phyloP scores from a whole-genome alignment of 2,888 invertebrate genomes.

The Polyploca ridens region DNA sequence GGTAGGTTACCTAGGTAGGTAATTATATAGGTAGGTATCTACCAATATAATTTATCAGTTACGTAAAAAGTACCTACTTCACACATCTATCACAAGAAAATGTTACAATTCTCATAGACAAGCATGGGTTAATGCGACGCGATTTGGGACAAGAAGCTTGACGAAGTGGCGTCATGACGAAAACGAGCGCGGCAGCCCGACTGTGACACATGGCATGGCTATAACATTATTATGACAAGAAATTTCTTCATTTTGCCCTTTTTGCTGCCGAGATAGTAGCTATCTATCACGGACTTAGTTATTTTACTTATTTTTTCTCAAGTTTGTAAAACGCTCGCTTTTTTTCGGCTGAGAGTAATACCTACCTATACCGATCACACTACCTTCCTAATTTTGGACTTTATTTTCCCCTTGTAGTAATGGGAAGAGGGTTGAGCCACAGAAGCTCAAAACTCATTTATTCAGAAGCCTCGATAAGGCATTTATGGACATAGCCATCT shows the following conservation, averaged over 20 bases:
- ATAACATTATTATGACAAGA: slow-evolving; percentile 66
- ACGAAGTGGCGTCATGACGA: slow-evolving; percentile 54
- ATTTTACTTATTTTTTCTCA: slow-evolving; percentile 27
- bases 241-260: slow-evolving; percentile 66
- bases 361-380: not conserved
- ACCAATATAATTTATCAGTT: too few relatives aligned
- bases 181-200: slow-evolving; percentile 42
- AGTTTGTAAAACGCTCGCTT: not conserved
- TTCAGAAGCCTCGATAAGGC: too few relatives aligned
- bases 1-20: too few relatives aligned
- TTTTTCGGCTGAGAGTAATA: not conserved
- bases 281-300: slow-evolving; percentile 56
- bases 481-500: too few relatives aligned
- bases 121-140: slow-evolving; percentile 57
- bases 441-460: too few relatives aligned
- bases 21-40: too few relatives aligned
- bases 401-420: too few relatives aligned
- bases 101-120: slow-evolving; percentile 40
- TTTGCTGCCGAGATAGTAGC: slow-evolving; percentile 57
- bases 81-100: slow-evolving; percentile 12
- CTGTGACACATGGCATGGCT: slow-evolving; percentile 65
- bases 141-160: slow-evolving; percentile 60
- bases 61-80: not conserved
- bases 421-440: too few relatives aligned
- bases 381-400: too few relatives aligned